These are phyloP conservation scores for Corythornis cristatus DNA, from an alignment of 2,113 vertebrate genomes.

Conservation along the genomic window DNA sequence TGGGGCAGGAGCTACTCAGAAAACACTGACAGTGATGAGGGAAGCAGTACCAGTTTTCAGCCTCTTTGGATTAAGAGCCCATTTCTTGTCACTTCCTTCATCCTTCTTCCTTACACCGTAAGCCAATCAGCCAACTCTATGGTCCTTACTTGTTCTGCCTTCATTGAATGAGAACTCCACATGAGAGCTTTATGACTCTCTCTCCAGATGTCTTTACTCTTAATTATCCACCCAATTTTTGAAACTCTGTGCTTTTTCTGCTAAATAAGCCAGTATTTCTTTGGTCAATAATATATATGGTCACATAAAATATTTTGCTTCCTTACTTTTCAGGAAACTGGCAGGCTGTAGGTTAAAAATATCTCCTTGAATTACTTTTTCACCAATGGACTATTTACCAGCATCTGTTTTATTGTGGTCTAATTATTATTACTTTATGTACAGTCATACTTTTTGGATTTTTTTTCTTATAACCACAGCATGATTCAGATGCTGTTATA, in stretches of 20 bases:
- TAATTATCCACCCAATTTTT: background rate
- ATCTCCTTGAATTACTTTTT: background rate
- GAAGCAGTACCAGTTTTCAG: background rate
- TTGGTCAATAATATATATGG: background rate
- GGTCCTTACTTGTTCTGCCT: background rate
- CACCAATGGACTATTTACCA: background rate
- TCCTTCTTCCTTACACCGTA: background rate
- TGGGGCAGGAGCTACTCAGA: background rate
- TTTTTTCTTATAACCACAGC: background rate
- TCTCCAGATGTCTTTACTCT: background rate
- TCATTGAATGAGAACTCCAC: background rate
- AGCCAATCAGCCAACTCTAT: fast-evolving
- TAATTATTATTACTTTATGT: background rate
- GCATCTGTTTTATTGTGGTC: background rate
- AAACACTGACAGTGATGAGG: background rate
- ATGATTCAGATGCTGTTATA: background rate
- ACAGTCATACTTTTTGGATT: background rate
- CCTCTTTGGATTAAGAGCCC: background rate
- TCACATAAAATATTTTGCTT: fast-evolving
- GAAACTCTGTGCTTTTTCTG: background rate
- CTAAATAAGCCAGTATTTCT: background rate
- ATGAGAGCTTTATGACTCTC: fast-evolving
- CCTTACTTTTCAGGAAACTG: background rate
- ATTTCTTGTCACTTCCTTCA: background rate
- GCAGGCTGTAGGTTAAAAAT: background rate